Evolutionary conservation across 2,888 invertebrate species (phyloP).

Genomic region (Lithosia quadra): DNA sequence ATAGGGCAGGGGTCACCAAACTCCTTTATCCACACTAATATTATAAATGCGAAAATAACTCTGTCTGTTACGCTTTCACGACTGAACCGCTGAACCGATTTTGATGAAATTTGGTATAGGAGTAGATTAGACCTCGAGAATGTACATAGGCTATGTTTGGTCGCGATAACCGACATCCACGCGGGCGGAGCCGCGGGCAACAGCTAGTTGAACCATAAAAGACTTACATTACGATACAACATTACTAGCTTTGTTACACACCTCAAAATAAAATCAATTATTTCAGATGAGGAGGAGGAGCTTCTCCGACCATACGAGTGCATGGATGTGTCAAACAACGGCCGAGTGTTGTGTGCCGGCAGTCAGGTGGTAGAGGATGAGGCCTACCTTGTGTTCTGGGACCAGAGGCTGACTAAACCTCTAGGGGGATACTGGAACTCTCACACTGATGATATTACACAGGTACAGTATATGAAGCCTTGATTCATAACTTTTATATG

Average conservation of each 20-base stretch:
- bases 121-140: no score
- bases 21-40: no score
- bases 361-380: conserved; percentile 90
- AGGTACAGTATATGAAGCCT: conserved; percentile 75
- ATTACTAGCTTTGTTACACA: neutral
- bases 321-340: conserved; percentile 91
- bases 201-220: no score
- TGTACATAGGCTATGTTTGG: no score
- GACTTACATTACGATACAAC: no score
- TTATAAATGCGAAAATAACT: no score
- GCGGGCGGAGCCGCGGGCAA: no score
- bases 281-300: conserved; percentile 71
- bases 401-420: conserved; percentile 88
- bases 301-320: conserved; percentile 88
- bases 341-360: conserved; percentile 91
- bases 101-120: no score
- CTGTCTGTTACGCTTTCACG: no score
- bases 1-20: no score
- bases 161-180: no score
- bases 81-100: no score
- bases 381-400: conserved; percentile 93
- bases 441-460: conserved; percentile 93
- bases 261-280: neutral
- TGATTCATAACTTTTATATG: neutral
- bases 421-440: conserved; percentile 94